These are phyloP conservation scores for Tenualosa thibaudeaui DNA, from an alignment of 2,797 vertebrate genomes.

Conservation along the genomic window DNA sequence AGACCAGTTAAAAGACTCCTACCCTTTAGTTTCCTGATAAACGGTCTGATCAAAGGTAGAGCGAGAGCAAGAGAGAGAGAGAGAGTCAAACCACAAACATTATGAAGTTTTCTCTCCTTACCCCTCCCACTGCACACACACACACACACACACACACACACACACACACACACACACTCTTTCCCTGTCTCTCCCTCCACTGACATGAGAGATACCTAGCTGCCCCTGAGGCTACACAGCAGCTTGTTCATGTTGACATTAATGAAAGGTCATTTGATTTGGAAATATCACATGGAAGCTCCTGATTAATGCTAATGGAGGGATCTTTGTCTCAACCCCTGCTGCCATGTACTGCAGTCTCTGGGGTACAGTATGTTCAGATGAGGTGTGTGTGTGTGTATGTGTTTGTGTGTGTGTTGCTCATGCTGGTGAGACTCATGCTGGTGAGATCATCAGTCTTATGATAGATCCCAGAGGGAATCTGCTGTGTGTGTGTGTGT, in stretches of 20 bases:
- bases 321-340: background rate
- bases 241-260: slow-evolving; percentile 10
- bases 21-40: background rate
- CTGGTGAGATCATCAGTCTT: slow-evolving; percentile 22
- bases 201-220: background rate
- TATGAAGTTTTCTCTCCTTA: no score
- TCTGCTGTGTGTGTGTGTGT: background rate
- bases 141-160: slow-evolving; percentile 1
- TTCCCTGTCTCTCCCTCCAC: background rate
- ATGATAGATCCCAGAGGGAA: slow-evolving; percentile 25
- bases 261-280: slow-evolving; percentile 15
- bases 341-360: background rate
- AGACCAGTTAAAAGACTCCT: no score
- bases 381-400: slow-evolving; percentile 10
- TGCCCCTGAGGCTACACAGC: background rate
- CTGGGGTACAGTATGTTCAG: background rate
- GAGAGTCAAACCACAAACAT: background rate
- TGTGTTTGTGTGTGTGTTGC: background rate
- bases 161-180: background rate
- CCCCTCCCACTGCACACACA: background rate
- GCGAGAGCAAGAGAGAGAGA: background rate
- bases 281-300: slow-evolving; percentile 12
- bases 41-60: background rate
- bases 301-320: slow-evolving; percentile 21
- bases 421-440: background rate